Percentiles rank a stretch among this genome's conserved stretches.
These are phyloP conservation scores for Aphidoletes aphidimyza DNA, from an alignment of 2,888 invertebrate species.

Conservation along the genomic window DNA sequence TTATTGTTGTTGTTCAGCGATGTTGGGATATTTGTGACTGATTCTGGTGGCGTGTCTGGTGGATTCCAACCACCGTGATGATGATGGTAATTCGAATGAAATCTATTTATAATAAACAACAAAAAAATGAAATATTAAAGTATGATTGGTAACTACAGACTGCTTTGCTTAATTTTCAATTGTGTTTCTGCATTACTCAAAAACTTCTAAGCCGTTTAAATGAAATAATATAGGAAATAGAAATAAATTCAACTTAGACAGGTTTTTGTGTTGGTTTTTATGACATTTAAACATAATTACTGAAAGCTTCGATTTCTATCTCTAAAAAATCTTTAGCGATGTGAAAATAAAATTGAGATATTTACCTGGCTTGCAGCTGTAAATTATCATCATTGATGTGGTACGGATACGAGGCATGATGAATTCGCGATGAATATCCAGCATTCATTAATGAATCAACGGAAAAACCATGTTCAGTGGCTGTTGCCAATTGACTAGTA, in stretches of 20 bases:
- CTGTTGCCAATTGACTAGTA: slow-evolving; percentile 63
- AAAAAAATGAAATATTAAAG: no score
- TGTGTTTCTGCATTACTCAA: no score
- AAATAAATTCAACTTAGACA: no score
- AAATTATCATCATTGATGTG: slow-evolving; percentile 66
- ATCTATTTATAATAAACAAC: no score
- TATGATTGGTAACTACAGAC: no score
- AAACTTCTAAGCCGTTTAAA: no score
- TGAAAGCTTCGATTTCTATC: no score
- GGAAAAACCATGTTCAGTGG: slow-evolving; percentile 66
- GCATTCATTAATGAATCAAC: slow-evolving; percentile 67
- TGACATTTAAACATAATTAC: no score
- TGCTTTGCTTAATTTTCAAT: no score
- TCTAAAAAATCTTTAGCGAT: slow-evolving; percentile 62
- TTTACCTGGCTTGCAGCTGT: slow-evolving; percentile 27
- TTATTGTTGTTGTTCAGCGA: slow-evolving; percentile 60
- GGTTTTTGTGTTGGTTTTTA: no score
- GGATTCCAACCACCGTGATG: slow-evolving; percentile 67
- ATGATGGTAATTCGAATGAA: slow-evolving; percentile 59
- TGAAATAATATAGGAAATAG: no score
- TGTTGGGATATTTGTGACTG: slow-evolving; percentile 17
- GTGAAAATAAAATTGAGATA: not conserved
- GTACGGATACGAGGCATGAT: slow-evolving; percentile 65
- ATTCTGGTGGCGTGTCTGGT: slow-evolving; percentile 65
- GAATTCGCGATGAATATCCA: slow-evolving; percentile 65